These are phyloP conservation scores for Drosophila pruinosa DNA, from an alignment of 1,140 invertebrate genomes.

Conservation along the genomic window DNA sequence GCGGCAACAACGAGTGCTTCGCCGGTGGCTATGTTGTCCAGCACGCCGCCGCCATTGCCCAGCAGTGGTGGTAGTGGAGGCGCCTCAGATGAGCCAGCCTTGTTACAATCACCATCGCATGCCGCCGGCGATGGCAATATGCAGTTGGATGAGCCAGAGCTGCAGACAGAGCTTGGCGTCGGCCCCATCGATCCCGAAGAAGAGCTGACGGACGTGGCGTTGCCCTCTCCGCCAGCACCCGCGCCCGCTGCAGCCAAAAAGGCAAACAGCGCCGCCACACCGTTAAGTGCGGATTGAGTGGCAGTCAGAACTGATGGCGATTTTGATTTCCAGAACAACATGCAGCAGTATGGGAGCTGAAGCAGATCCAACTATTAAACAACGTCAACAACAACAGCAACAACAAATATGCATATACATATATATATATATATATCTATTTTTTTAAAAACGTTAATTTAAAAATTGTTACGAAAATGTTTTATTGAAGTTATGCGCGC, in stretches of 20 bases:
- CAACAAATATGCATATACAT: conserved; percentile 1
- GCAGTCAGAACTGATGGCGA: background rate
- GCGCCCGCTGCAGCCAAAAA: conserved; percentile 40
- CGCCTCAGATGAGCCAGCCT: background rate
- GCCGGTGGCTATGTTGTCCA: conserved; percentile 74
- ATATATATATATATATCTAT: conserved; percentile 54
- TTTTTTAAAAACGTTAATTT: conserved; percentile 69
- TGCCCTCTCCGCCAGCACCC: conserved; percentile 25
- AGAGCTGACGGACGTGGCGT: conserved; percentile 42
- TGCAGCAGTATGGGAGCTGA: background rate
- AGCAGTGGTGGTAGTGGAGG: background rate
- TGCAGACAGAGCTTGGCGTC: background rate
- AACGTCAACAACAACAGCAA: conserved; percentile 23
- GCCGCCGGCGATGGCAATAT: conserved; percentile 21
- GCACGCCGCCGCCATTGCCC: conserved; percentile 71
- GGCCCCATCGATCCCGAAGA: conserved; percentile 13
- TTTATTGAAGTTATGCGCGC: conserved; percentile 69
- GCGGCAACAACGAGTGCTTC: conserved; percentile 71
- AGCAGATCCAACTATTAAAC: conserved; percentile 39
- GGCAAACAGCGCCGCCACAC: conserved; percentile 40
- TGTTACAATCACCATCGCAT: conserved; percentile 1
- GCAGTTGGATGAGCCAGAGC: conserved; percentile 12
- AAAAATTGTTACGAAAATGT: conserved; percentile 67
- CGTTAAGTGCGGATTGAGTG: conserved; percentile 61
- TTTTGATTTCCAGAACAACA: conserved; percentile 19